phyloP scores from a whole-genome alignment of 2,888 invertebrate species.

The Ecliptopera silaceata region DNA sequence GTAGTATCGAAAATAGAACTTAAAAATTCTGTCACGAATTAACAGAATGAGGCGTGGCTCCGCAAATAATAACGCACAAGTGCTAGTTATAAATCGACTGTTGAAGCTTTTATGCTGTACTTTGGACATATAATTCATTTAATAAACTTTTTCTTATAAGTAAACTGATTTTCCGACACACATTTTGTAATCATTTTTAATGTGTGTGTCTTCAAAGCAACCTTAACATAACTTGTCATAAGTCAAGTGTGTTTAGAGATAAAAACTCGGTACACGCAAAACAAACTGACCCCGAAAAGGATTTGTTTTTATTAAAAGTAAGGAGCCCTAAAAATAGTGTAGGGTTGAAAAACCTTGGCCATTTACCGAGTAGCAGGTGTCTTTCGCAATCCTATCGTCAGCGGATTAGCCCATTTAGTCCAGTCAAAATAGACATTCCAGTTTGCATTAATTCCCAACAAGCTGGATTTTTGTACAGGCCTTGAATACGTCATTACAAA shows the following conservation, averaged over 20 bases:
- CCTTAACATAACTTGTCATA: no score
- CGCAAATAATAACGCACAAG: neutral
- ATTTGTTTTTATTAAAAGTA: neutral
- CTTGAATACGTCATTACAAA: no score
- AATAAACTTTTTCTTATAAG: no score
- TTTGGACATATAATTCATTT: neutral
- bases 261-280: neutral
- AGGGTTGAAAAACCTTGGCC: conserved; percentile 53
- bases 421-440: no score
- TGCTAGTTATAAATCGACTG: neutral
- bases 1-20: conserved; percentile 21
- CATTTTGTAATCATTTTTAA: no score
- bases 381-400: conserved; percentile 71
- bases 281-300: neutral
- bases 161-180: no score
- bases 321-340: conserved; percentile 18
- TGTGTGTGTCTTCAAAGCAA: no score
- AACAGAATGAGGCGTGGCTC: conserved; percentile 13
- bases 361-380: conserved; percentile 74
- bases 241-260: no score
- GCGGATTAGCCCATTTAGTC: conserved; percentile 71
- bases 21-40: conserved; percentile 25
- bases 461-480: no score
- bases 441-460: no score
- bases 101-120: neutral